phyloP scores from a whole-genome alignment of 2,797 vertebrate genomes.

The Salarias fasciatus region DNA sequence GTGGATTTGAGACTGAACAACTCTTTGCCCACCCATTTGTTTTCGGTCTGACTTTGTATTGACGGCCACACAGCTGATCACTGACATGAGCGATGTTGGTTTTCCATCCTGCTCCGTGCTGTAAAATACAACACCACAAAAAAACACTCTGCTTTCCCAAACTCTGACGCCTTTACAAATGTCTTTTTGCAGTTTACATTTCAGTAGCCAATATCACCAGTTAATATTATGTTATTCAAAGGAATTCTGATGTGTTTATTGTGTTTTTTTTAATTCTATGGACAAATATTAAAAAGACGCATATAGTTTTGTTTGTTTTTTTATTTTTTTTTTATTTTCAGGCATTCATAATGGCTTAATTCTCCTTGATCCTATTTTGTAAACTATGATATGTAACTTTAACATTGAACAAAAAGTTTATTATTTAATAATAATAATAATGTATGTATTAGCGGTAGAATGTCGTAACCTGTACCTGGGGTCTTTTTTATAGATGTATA shows the following conservation, averaged over 20 bases:
- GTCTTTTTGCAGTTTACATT: slow-evolving; percentile 77
- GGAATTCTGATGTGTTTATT: slow-evolving; percentile 80
- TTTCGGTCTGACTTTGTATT: slow-evolving; percentile 51
- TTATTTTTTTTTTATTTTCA: slow-evolving; percentile 62
- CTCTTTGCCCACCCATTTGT: slow-evolving; percentile 36
- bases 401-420: slow-evolving; percentile 89
- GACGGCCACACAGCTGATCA: slow-evolving; percentile 29
- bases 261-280: slow-evolving; percentile 71
- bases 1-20: slow-evolving; percentile 63
- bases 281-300: slow-evolving; percentile 80
- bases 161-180: slow-evolving; percentile 67
- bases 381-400: slow-evolving; percentile 90
- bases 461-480: slow-evolving; percentile 96
- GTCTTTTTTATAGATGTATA: slow-evolving; percentile 99
- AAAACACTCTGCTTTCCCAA: slow-evolving; percentile 69
- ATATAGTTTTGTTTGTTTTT: slow-evolving; percentile 79
- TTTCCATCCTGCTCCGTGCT: slow-evolving; percentile 71
- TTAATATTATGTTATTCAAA: slow-evolving; percentile 83
- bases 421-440: slow-evolving; percentile 88
- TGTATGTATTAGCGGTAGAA: slow-evolving; percentile 91
- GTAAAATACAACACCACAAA: slow-evolving; percentile 70
- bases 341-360: slow-evolving; percentile 85
- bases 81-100: slow-evolving; percentile 57
- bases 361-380: slow-evolving; percentile 88
- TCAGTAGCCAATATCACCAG: slow-evolving; percentile 78